Percentiles rank a stretch among this genome's conserved stretches.
Conservation (phyloP, 2,113 vertebrate genomes). For the Bufo bufo region DNA sequence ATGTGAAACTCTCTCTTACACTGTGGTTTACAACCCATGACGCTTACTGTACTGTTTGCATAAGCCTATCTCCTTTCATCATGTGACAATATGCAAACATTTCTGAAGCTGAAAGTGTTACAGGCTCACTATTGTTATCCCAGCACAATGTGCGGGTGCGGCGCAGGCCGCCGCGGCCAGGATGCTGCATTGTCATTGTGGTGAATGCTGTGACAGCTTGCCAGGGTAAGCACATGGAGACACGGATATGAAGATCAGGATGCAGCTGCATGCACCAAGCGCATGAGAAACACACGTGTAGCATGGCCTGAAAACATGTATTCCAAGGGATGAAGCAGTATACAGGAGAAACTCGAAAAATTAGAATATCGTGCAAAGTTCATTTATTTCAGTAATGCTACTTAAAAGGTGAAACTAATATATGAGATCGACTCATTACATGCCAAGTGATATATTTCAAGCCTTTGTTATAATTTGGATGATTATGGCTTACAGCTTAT, state of each 20-base stretch:
- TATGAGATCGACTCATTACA: too few relatives aligned
- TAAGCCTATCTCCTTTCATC: neutral
- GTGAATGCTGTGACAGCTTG: slow-evolving; percentile 20
- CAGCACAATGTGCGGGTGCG: neutral
- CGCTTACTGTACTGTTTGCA: neutral
- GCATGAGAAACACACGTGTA: neutral
- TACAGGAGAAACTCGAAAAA: neutral
- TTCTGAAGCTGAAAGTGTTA: neutral
- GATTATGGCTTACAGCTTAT: too few relatives aligned
- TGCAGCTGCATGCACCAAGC: slow-evolving; percentile 44
- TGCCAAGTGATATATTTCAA: too few relatives aligned
- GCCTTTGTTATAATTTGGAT: too few relatives aligned
- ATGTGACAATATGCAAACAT: neutral
- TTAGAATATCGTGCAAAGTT: too few relatives aligned
- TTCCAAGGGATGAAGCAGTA: neutral
- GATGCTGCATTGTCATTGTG: neutral
- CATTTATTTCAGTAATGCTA: too few relatives aligned
- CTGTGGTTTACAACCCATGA: neutral
- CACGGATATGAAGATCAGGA: slow-evolving; percentile 42
- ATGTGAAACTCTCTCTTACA: neutral
- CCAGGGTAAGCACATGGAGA: slow-evolving; percentile 15
- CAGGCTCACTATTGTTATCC: neutral
- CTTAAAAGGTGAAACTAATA: too few relatives aligned
- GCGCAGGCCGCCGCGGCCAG: neutral
- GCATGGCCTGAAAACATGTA: neutral